Conservation (phyloP, 2,888 invertebrate genomes). For the Zele albiditarsus region DNA sequence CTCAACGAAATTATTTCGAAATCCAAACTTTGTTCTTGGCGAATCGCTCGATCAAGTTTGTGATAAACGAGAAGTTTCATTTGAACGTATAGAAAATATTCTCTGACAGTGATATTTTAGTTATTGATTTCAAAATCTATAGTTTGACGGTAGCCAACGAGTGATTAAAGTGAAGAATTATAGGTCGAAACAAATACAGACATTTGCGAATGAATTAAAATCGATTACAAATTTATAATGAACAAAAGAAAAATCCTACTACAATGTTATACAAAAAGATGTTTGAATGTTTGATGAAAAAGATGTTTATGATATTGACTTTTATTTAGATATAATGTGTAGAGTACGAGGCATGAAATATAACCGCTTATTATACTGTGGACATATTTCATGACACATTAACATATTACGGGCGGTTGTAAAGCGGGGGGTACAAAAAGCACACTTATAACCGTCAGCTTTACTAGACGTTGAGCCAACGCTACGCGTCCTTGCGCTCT, state of each 20-base stretch:
- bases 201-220: too few relatives aligned
- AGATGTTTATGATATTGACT: constrained; percentile 8
- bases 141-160: too few relatives aligned
- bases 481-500: constrained; percentile 8
- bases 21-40: background rate
- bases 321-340: constrained; percentile 13
- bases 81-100: background rate
- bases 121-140: too few relatives aligned
- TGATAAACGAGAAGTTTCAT: background rate
- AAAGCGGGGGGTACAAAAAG: constrained; percentile 58
- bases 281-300: background rate
- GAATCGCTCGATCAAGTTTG: background rate
- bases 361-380: constrained; percentile 53
- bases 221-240: background rate
- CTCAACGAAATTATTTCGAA: constrained; percentile 23
- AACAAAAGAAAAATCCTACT: background rate
- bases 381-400: constrained; percentile 60
- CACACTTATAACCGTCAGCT: constrained; percentile 62
- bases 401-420: constrained; percentile 58
- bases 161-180: too few relatives aligned
- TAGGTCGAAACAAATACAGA: too few relatives aligned
- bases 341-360: constrained; percentile 38
- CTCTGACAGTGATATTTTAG: background rate
- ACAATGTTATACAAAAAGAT: background rate
- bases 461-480: constrained; percentile 61